Evolutionary conservation across 2,113 vertebrate species (phyloP), one percentile per base, ranked within the genome.

Genomic region (Austrofundulus limnaeus): DNA sequence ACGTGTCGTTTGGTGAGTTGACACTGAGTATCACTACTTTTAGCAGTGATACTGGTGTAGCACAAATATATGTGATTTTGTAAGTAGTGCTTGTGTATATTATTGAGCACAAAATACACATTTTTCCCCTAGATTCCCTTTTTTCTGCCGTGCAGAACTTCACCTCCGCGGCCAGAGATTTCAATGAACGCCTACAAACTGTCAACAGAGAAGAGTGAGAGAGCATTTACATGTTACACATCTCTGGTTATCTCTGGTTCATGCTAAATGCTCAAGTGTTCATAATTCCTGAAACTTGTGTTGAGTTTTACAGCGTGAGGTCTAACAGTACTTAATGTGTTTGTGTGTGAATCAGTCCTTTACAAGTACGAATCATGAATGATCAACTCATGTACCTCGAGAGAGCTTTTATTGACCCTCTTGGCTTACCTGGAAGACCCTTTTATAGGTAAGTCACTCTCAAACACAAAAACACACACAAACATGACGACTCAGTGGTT

Each of bases 371-470:
- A 63, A 87, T 93, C 60, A 81, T 93, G 50, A 99, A 99, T 0
- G 96, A 99, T 68, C 96, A 97, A 81, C 77, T 97, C 63, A 98
- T 98, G 95, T 90, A 96, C 68, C 57, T 95, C 50, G 96, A 99
- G 82, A 92, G 96, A 89, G 93, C 95, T 43, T 97, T 99, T 80
- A 95, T 90, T 6, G 96, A 98, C 83, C 96, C 95, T 17, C 89
- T 97, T 79, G 96, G 96, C 1, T 91, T 99, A 85, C 96, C 96
- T 66, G 94, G 92, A 45, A 92, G 95, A 77, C 94, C 91, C 2
- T 99, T 98, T 87, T 97, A 99, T 87, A 96, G 96, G 96, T 97
- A 69, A 38, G 65, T 66, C n/a, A n/a, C n/a, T n/a, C n/a, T n/a
- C n/a, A n/a, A n/a, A n/a, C n/a, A n/a, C n/a, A n/a, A n/a, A 19